Evolutionary conservation across 2,888 invertebrate species (phyloP).

Genomic region (Aspidiotus destructor): DNA sequence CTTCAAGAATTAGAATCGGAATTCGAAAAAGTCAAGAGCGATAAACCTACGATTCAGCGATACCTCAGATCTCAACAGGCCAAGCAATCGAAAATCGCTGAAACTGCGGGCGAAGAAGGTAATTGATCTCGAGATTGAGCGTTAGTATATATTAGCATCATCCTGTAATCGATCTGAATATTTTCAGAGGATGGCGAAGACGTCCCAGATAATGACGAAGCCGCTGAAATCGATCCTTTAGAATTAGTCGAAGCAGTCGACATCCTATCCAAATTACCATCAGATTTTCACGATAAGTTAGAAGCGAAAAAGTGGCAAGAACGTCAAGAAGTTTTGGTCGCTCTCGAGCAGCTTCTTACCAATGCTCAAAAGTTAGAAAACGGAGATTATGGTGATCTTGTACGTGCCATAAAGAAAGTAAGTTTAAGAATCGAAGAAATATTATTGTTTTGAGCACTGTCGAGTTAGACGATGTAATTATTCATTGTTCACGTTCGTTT

Average conservation of each 20-base stretch:
- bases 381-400: constrained; percentile 86
- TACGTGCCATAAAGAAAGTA: constrained; percentile 77
- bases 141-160: not conserved
- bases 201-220: constrained; percentile 48
- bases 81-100: constrained; percentile 50
- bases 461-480: not conserved
- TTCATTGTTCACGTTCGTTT: not conserved
- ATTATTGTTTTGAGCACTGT: constrained; percentile 2
- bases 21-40: constrained; percentile 61
- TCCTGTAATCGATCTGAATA: no score
- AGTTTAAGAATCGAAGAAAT: not conserved
- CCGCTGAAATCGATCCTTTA: constrained; percentile 69
- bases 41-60: constrained; percentile 59
- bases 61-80: constrained; percentile 75
- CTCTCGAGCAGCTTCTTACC: constrained; percentile 64
- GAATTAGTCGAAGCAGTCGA: constrained; percentile 88
- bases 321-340: constrained; percentile 82
- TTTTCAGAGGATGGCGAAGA: constrained; percentile 48
- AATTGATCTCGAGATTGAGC: not conserved
- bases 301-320: constrained; percentile 97
- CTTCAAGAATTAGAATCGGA: constrained; percentile 79
- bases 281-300: constrained; percentile 88
- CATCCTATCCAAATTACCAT: constrained; percentile 81
- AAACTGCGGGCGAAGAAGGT: constrained; percentile 44
- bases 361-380: constrained; percentile 71